Evolutionary conservation across 2,113 vertebrate species (phyloP), one percentile per base, ranked within the genome.

Genomic region (Sinosuthora webbiana): DNA sequence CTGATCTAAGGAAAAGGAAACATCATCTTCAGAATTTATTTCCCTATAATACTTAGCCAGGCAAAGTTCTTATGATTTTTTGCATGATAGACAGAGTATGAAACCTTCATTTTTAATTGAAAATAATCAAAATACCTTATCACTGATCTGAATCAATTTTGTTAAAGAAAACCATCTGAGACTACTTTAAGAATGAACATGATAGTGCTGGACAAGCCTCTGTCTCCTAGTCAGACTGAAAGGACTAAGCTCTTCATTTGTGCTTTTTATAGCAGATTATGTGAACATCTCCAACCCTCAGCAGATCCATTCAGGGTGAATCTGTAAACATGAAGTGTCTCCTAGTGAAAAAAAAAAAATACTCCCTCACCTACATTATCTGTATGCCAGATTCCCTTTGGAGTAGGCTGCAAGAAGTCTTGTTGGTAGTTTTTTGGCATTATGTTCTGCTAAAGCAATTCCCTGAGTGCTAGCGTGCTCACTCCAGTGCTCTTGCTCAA

Each of bases 381-480:
- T 74, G 3, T 23, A 31, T 50, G 56, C 4, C 69, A 78, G 42
- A 59, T 59, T 77, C 21, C 16, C 30, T 78, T 45, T 27, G 20
- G 16, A 8, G 14, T 8, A 74, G 42, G 31, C 13, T 62, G 28
- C 24, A 60, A 35, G 12, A 83, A 65, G 21, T 30, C 30, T 13
- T 60, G 19, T 16, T 28, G 20, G 52, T 68, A 18, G 76, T 64
- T 94, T 64, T 63, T 70, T 79, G 24, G 13, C 44, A 56, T 49
- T 52, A 21, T 25, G 2, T 39, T 90, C 31, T 85, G 37, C 53
- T 68, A 49, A 52, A 82, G 15, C 42, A 94, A 37, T 12, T 18
- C 24, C 21, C 42, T 31, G 21, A 35, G 30, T 41, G 33, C 21
- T 31, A 78, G 57, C 0, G 0, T 5, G 6, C 37, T 74, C 45